Base-by-base conservation (phyloP, 2,888 invertebrate species). In the Copidosoma aretas region DNA sequence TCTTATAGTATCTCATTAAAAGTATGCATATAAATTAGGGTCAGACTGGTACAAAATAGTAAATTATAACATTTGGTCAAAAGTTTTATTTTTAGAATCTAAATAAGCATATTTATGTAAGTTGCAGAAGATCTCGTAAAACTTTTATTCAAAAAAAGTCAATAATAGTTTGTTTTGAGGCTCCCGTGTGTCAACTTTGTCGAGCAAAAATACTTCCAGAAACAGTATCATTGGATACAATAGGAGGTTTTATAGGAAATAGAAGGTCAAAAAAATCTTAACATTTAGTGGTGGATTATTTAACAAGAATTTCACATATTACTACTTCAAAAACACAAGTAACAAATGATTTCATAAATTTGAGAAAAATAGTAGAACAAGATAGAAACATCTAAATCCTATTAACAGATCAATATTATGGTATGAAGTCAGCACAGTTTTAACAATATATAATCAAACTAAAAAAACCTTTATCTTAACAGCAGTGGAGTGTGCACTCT, bases 211-310 rank as follows among this genome's bases (percentile, higher is more conserved):
- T 5, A 53, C 76, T 77, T n/a, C 75, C 74, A 57, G 75, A 79
- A 73, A 78, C 78, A 64, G 62, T 76, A 12, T 77, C 77, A 10
- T 70, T 78, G 53, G 77, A 78, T 60, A 78, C 77, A 39, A 77
- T 78, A 56, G 77, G 77, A 61, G 77, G 78, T 25, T 74, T 79
- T 70, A 73, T 73, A 39, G 75, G 77, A 19, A 54, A 67, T 25
- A 68, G n/a, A n/a, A n/a, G n/a, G n/a, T n/a, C n/a, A n/a, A n/a
- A 73, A 52, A 73, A 74, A 22, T 73, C 75, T 32, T 32, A 5
- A 8, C 32, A 32, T 32, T 5, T 32, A 32, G 32, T 8, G 8
- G 8, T 32, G 8, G 32, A 32, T 32, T 8, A 32, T 8, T 32
- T 32, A 5, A 32, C 32, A 32, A 32, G 3, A 32, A 5, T 32